phyloP scores from a whole-genome alignment of 2,888 invertebrate species.

The Chrysodeixis includens region DNA sequence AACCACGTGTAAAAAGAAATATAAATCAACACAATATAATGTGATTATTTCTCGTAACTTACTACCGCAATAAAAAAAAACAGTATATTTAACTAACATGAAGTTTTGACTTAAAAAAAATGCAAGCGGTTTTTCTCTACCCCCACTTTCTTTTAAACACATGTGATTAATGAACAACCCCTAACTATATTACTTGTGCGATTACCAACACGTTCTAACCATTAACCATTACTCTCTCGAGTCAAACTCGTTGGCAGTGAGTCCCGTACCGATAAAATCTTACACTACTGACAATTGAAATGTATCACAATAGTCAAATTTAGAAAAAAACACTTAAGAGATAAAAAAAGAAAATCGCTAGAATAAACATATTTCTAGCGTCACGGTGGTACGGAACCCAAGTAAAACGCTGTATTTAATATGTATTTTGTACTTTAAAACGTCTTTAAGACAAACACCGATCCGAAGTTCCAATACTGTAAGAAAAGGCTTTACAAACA shows the following conservation, averaged over 20 bases:
- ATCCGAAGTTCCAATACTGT: slow-evolving; percentile 23
- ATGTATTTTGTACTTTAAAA: slow-evolving; percentile 52
- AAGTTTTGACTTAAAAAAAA: no score
- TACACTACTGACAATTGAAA: slow-evolving; percentile 8
- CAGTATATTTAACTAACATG: no score
- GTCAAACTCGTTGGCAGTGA: slow-evolving; percentile 10
- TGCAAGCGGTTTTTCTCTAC: no score
- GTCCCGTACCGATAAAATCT: slow-evolving; percentile 10
- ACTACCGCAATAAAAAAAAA: no score
- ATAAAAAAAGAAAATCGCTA: slow-evolving; percentile 8
- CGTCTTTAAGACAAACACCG: slow-evolving; percentile 34
- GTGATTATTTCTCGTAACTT: no score
- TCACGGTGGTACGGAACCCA: slow-evolving; percentile 18
- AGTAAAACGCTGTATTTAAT: slow-evolving; percentile 12
- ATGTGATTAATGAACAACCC: background rate
- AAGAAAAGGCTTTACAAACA: background rate
- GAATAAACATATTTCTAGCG: background rate
- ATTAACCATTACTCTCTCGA: slow-evolving; percentile 15
- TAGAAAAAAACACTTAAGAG: background rate
- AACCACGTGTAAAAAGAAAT: no score
- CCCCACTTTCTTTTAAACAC: no score
- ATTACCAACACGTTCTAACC: background rate
- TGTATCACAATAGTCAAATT: slow-evolving; percentile 16
- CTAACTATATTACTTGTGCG: background rate
- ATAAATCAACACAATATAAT: no score